These are phyloP conservation scores for Meandrina meandrites DNA, from an alignment of 92 coral and sea anemone species.

Conservation along the genomic window DNA sequence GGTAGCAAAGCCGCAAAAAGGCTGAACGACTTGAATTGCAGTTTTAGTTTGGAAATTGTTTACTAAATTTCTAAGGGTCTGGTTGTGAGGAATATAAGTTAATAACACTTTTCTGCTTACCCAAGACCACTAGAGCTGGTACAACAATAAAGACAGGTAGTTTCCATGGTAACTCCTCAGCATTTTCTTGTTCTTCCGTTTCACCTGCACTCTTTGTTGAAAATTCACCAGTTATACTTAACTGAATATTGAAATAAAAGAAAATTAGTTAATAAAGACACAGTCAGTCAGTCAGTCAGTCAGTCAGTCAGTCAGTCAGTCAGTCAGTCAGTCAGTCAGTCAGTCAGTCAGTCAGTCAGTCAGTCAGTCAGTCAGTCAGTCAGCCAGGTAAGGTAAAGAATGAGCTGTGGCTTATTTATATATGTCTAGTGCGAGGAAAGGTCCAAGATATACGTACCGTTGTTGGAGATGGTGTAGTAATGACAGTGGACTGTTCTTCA, in stretches of 20 bases:
- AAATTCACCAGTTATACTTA: neutral
- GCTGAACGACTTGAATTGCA: neutral
- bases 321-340: neutral
- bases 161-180: conserved; percentile 5
- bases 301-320: neutral
- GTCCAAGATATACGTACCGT: neutral
- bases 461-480: neutral
- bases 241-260: neutral
- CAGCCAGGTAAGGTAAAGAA: neutral
- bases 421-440: neutral
- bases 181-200: neutral
- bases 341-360: neutral
- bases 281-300: neutral
- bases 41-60: neutral
- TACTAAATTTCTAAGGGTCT: neutral
- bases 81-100: neutral
- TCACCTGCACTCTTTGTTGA: neutral
- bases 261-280: neutral
- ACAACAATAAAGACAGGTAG: neutral
- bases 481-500: neutral
- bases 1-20: neutral
- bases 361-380: neutral
- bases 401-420: too few species aligned
- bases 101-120: neutral
- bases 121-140: neutral